phyloP scores from a whole-genome alignment of 1,140 invertebrate species.

The Lethrus apterus region DNA sequence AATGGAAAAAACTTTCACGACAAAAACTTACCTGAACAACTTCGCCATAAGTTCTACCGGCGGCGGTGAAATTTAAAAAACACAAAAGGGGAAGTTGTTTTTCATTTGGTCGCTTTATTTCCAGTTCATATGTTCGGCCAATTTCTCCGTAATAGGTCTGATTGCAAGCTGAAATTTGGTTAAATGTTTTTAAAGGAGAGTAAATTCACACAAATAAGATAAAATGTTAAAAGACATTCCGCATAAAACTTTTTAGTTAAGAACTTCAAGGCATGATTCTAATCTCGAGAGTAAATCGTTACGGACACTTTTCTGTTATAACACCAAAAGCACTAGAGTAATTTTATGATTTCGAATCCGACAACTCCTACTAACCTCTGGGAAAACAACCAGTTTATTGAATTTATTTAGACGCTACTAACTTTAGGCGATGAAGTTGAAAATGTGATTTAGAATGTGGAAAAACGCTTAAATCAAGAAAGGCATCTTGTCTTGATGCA shows the following conservation, averaged over 20 bases:
- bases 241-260: background rate
- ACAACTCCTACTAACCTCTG: too few species aligned
- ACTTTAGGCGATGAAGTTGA: too few species aligned
- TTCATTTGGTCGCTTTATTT: slow-evolving; percentile 64
- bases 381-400: too few species aligned
- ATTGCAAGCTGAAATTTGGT: slow-evolving; percentile 77
- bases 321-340: too few species aligned
- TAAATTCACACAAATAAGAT: too few species aligned
- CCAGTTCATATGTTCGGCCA: slow-evolving; percentile 68
- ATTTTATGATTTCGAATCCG: too few species aligned
- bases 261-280: background rate
- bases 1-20: background rate
- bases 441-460: too few species aligned
- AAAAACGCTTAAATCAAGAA: too few species aligned
- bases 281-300: background rate
- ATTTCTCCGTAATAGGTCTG: slow-evolving; percentile 73
- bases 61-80: slow-evolving; percentile 72
- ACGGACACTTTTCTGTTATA: background rate
- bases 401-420: too few species aligned
- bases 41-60: slow-evolving; percentile 61
- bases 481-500: too few species aligned
- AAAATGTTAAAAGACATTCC: slow-evolving; percentile 9
- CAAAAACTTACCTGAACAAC: slow-evolving; percentile 62
- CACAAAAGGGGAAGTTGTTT: slow-evolving; percentile 69
- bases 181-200: too few species aligned